Base-by-base conservation (phyloP, 2,113 vertebrate genomes). In the Trichechus manatus region DNA sequence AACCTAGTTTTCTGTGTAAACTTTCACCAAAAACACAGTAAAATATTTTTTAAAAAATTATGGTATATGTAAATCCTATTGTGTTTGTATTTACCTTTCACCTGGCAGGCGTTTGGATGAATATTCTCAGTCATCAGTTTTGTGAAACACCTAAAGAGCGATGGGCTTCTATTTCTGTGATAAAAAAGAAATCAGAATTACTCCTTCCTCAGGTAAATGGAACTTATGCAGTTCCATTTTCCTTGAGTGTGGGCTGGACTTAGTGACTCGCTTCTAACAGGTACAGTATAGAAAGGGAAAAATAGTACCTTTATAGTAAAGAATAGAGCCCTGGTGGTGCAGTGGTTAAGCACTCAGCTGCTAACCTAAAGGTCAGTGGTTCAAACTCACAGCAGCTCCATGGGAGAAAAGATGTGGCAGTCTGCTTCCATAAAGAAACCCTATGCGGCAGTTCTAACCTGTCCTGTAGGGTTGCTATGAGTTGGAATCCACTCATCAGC, bases 101-200 rank as follows among this genome's bases (percentile, higher is more conserved):
- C 97, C 33, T 19, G 82, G 96, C 98, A 99, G 50, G 99, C 99
- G 75, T 99, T 94, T 1, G 99, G 99, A 66, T 98, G 97, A 81
- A 99, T 97, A 61, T 99, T 99, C 74, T 99, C 98, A 2, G 75
- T 96, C 99, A 99, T 98, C 93, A 99, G 96, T 96, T 98, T 98
- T 59, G 96, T 98, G 94, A 99, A 99, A 93, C 99, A 99, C 77
- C 98, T 87, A 17, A 92, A 98, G 77, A 99, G 98, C 25, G 97
- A 95, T 27, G 98, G 98, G 39, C 93, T 97, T 61, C 97, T 56
- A 1, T 98, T 97, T 95, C 99, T 99, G 97, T 1, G 93, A 96
- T 15, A 42, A n/a, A 96, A 95, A 97, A 96, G 95, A 93, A 4
- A 83, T 6, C 29, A 61, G 3, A n/a, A 27, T 87, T 53, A 78